phyloP scores from a whole-genome alignment of 2,888 invertebrate genomes.

The Noctuana brunneofusca region DNA sequence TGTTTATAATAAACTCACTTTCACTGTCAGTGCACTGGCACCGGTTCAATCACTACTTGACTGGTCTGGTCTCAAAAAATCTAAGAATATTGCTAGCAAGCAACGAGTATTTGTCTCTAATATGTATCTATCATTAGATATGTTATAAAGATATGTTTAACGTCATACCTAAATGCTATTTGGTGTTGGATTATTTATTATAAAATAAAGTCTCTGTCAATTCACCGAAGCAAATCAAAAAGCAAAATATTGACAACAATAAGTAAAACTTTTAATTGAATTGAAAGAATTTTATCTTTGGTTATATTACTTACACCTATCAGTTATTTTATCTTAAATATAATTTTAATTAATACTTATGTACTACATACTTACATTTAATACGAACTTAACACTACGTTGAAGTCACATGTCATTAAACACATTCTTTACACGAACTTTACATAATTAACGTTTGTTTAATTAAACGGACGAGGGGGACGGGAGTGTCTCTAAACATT shows the following conservation, averaged over 20 bases:
- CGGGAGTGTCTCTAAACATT: conserved; percentile 2
- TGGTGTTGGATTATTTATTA: not conserved
- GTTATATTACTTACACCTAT: conserved; percentile 12
- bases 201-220: not conserved
- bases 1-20: conserved; percentile 25
- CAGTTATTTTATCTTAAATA: not conserved
- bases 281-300: conserved; percentile 21
- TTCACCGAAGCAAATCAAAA: no score
- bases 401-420: conserved; percentile 3
- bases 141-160: no score
- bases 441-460: not conserved
- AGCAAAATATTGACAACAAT: no score
- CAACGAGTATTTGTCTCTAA: not conserved
- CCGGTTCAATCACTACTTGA: conserved; percentile 9
- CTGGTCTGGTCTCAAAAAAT: not conserved
- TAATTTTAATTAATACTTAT: conserved; percentile 1
- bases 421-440: not conserved
- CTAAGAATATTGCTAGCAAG: not conserved
- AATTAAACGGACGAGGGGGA: not conserved
- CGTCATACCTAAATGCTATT: not conserved
- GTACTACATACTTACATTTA: no score
- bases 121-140: no score
- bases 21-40: conserved; percentile 9
- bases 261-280: not conserved
- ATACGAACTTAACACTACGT: not conserved